A percentile compares a stretch with the other conserved stretches of the same genome.
These are phyloP conservation scores for Nephotettix cincticeps DNA, from an alignment of 1,140 invertebrate genomes.

Conservation along the genomic window DNA sequence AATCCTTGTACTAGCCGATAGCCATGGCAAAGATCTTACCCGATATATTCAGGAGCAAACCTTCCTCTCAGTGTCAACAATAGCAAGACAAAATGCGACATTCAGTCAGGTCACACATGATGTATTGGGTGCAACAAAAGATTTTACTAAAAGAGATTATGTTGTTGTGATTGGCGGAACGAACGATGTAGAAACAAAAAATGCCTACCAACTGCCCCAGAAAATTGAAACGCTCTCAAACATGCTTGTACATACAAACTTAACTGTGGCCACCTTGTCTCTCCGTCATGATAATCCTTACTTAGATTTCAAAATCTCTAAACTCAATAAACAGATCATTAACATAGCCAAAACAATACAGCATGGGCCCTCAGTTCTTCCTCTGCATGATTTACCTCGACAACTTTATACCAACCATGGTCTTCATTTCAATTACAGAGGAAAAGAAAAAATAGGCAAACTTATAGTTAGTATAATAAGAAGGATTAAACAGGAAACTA, in stretches of 20 bases:
- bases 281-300: neutral
- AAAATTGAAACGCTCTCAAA: neutral
- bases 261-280: neutral
- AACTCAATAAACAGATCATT: neutral
- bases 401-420: neutral
- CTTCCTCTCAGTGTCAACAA: neutral
- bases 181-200: neutral
- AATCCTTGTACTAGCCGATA: neutral
- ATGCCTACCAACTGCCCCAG: neutral
- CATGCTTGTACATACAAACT: neutral
- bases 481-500: too few species aligned
- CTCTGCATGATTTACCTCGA: neutral
- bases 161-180: neutral
- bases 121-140: neutral
- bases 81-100: neutral
- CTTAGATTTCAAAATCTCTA: too few species aligned
- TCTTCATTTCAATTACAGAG: neutral
- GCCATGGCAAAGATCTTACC: conserved; percentile 1
- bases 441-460: neutral
- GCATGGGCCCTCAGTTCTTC: neutral
- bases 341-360: neutral
- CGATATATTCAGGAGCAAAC: neutral
- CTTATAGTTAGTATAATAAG: too few species aligned
- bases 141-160: neutral
- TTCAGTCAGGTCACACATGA: neutral